Conservation (phyloP, 2,113 vertebrate species). For the Pituophis catenifer region DNA sequence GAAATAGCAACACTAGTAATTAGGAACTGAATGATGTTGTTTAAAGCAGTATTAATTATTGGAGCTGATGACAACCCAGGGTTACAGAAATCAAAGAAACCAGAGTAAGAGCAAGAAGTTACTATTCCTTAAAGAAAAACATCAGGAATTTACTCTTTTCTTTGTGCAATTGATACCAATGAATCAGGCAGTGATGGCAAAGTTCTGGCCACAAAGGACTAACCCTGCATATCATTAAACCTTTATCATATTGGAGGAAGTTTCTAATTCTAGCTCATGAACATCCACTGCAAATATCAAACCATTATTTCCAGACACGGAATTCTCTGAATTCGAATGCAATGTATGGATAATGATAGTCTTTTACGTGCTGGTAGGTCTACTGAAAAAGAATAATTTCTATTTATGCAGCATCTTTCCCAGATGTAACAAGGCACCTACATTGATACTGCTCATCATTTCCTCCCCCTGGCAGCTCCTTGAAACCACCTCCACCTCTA, state of each 20-base stretch:
- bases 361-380: too few relatives aligned
- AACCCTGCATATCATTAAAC: background rate
- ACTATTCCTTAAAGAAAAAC: background rate
- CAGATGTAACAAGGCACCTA: background rate
- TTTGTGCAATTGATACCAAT: background rate
- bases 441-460: background rate
- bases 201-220: background rate
- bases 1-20: constrained; percentile 13
- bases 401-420: background rate
- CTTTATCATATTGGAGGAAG: background rate
- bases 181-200: background rate
- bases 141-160: background rate
- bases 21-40: constrained; percentile 10
- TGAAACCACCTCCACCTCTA: too few relatives aligned
- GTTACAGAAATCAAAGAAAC: constrained; percentile 22
- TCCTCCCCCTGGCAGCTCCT: background rate
- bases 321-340: background rate
- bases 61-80: constrained; percentile 2
- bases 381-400: background rate
- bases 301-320: background rate
- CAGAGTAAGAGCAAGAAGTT: constrained; percentile 42
- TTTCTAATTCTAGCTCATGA: background rate
- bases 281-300: background rate
- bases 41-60: constrained; percentile 35
- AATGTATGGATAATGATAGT: background rate